Evolutionary conservation across 2,797 vertebrate species (phyloP).

Genomic region (Hemibagrus guttatus): DNA sequence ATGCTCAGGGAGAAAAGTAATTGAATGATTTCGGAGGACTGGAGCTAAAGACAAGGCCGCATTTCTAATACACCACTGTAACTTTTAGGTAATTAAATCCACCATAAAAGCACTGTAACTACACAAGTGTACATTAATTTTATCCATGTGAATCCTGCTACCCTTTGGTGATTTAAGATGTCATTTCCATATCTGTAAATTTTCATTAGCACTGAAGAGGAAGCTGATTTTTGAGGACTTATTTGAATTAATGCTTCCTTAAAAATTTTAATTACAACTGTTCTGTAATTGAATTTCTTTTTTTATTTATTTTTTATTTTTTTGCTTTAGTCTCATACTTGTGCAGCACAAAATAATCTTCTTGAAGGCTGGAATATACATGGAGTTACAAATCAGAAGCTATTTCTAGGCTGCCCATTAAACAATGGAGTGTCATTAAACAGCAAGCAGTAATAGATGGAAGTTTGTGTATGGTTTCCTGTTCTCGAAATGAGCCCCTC

Average conservation of each 20-base stretch:
- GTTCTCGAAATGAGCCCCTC: neutral
- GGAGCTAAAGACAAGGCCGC: conserved; percentile 52
- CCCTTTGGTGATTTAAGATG: conserved; percentile 64
- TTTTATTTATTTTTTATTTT: too few species aligned
- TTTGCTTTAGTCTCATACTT: neutral
- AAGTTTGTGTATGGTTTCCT: neutral
- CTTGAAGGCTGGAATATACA: neutral
- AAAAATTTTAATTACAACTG: neutral
- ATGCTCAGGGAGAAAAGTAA: conserved; percentile 43
- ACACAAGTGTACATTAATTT: conserved; percentile 14
- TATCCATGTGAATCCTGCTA: conserved; percentile 59
- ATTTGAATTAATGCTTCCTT: neutral
- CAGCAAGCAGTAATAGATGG: neutral
- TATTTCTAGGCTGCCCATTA: neutral
- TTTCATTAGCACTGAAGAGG: neutral
- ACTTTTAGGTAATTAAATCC: conserved; percentile 53
- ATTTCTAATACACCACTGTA: conserved; percentile 50
- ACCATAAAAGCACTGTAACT: conserved; percentile 22
- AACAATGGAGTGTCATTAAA: neutral
- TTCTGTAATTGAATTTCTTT: neutral
- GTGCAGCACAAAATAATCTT: neutral
- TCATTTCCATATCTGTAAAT: conserved; percentile 30
- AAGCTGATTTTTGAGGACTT: neutral
- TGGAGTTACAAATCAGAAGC: neutral
- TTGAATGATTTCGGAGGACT: conserved; percentile 53